Evolutionary conservation across 2,888 invertebrate species (phyloP), one percentile per base, ranked within the genome.

Genomic region (Pterostichus madidus): DNA sequence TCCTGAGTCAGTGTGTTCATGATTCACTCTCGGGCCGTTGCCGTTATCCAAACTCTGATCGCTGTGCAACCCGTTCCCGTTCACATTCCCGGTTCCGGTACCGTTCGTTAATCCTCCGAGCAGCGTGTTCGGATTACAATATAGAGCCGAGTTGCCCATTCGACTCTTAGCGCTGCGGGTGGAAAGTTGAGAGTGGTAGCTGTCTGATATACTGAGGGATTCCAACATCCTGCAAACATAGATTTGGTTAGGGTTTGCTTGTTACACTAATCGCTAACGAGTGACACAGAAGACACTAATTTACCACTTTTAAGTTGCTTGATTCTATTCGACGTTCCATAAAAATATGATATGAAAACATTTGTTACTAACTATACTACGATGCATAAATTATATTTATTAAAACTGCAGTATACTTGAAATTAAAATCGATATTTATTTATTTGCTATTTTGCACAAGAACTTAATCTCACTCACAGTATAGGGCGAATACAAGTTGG

Each of bases 1-100:
- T 0, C 95, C 95, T 0, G 95, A 95, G 89, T 95, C 95, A 0
- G 95, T 95, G 87, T 95, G 95, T 86, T 95, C 95, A 85, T 95
- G 95, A 32, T 93, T 94, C 46, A 94, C 93, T 84, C 94, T 59
- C 13, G 75, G 56, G 5, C 35, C 73, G 44, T 71, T 71, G 3
- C 84, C 84, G 83, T 84, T 75, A 46, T 81, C 81, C 49, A 79
- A 53, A 61, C 24, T 80, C 31, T 73, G 81, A 31, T 68, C 79
- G 56, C 39, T 7, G 39, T 39, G 39, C 8, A 39, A 39, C 5
- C 39, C 39, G 24, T 59, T 44, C 10, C 68, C 46, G 44, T 61
- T 61, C 32, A 24, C 32, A 32, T 71, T 71, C 10, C 44, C 44
- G 68, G 39, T 71, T 56, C 15, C 56, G 39, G 31, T 86, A 32